Base-by-base conservation (phyloP, 2,113 vertebrate genomes). In the Alethe castanea region DNA sequence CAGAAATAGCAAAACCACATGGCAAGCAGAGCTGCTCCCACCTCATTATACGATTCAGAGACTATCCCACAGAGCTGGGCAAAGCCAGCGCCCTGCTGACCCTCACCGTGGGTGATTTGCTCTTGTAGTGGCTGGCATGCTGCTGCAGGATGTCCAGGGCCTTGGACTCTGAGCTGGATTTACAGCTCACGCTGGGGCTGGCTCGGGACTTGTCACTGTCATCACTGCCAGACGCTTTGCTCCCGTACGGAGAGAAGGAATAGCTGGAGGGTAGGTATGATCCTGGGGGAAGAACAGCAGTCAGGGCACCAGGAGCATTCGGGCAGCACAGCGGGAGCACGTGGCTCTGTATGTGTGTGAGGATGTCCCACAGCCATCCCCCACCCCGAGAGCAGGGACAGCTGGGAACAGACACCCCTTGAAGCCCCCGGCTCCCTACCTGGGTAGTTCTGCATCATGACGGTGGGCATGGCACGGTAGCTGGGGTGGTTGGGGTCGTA, bases 381-480 rank as follows among this genome's bases (percentile, higher is more conserved):
- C 19, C 5, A 13, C 44, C 18, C 70, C 0, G 1, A 48, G n/a
- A 90, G 47, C 44, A 35, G 24, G 67, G 64, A 61, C 31, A 53
- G 56, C 20, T 3, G 5, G 33, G 71, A 79, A 61, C 25, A 19
- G 53, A 61, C 0, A 1, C 12, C 62, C 28, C 1, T 0, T 11
- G 64, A 44, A 36, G 36, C 1, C 12, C 7, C 17, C 2, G 0
- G 35, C 56, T 54, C 62, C 36, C 40, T 98, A 99, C 99, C 99
- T 99, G 99, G 98, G 97, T 99, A 99, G 93, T 99, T 99, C 97
- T 99, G 99, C 99, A 99, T 99, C 99, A 99, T 99, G 97, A 99
- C 99, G 1, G 99, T 98, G 60, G 99, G 98, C 98, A 99, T 98
- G 88, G 98, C 98, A 64, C 99, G 98, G 97, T 99, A 99, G 96